Evolutionary conservation across 2,113 vertebrate species (phyloP), one percentile per base, ranked within the genome.

Genomic region (Tragelaphus scriptus): DNA sequence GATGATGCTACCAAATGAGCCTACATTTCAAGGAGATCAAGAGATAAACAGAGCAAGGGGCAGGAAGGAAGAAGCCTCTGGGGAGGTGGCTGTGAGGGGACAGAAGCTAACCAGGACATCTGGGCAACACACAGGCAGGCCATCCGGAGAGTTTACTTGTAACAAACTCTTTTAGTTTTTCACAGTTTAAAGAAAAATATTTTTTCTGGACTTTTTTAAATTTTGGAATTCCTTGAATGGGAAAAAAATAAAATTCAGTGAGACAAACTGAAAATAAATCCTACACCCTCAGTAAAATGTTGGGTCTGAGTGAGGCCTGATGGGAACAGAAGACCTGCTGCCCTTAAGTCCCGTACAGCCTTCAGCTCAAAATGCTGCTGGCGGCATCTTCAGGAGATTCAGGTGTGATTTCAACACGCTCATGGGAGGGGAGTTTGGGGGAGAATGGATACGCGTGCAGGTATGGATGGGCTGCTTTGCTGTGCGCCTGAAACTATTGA

Each of bases 1-100:
- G 19, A 5, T 0, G 16, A n/a, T 1, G 7, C 32, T 7, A 3
- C 1, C 13, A 10, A 32, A n/a, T 0, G 19, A 21, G 51, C 58
- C 25, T 11, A 0, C 0, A 0, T 14, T 40, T 28, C 59, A 2
- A 23, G 11, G 63, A 49, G 28, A 4, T 3, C 12, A 19, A 0
- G 36, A 59, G 15, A n/a, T 47, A 25, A 36, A 30, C 8, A 14
- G 63, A 93, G n/a, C 0, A 28, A 16, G 79, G 23, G 26, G 8
- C 36, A 61, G 2, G 49, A 25, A 59, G 32, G 44, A 19, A 10
- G 15, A 68, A 47, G 0, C 2, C 26, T 13, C 25, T 7, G 40
- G 32, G 82, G 23, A n/a, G 32, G 23, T 4, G 9, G 12, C 32
- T 2, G 10, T 17, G 2, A 4, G 0, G 17, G 3, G n/a, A 25